phyloP scores from a whole-genome alignment of 2,113 vertebrate genomes.

The Cryptoleucopteryx plumbea region DNA sequence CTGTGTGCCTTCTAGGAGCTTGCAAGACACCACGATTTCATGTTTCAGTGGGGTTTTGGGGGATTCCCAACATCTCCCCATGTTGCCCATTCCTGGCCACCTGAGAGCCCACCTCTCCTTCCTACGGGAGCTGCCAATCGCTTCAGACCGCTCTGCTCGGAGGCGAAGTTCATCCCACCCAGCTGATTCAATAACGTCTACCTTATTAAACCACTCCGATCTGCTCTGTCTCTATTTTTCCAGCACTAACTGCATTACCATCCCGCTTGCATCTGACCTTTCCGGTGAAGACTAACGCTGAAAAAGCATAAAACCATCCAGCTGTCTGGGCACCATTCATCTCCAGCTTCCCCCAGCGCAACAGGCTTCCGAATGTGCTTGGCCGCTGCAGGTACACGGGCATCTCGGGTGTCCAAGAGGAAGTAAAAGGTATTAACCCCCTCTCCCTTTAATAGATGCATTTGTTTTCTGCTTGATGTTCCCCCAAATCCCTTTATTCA shows the following conservation, averaged over 20 bases:
- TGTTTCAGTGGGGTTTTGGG: neutral
- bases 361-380: neutral
- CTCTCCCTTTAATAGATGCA: fast-evolving
- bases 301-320: neutral
- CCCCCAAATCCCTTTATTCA: neutral
- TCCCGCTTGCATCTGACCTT: neutral
- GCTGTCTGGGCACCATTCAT: neutral
- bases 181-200: neutral
- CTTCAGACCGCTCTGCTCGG: neutral
- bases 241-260: conserved; percentile 23
- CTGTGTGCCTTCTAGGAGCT: neutral
- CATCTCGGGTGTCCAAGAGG: neutral
- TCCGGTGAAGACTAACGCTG: neutral
- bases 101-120: neutral
- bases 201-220: neutral
- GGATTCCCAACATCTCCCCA: neutral
- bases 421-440: neutral
- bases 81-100: neutral
- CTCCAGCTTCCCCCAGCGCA: neutral
- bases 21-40: neutral
- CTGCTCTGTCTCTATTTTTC: conserved; percentile 27
- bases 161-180: neutral
- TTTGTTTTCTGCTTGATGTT: neutral
- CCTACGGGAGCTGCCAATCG: fast-evolving
- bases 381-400: fast-evolving